These are phyloP conservation scores for Anneissia japonica DNA, from an alignment of 35 echinoderm and acorn worm genomes.

Conservation along the genomic window DNA sequence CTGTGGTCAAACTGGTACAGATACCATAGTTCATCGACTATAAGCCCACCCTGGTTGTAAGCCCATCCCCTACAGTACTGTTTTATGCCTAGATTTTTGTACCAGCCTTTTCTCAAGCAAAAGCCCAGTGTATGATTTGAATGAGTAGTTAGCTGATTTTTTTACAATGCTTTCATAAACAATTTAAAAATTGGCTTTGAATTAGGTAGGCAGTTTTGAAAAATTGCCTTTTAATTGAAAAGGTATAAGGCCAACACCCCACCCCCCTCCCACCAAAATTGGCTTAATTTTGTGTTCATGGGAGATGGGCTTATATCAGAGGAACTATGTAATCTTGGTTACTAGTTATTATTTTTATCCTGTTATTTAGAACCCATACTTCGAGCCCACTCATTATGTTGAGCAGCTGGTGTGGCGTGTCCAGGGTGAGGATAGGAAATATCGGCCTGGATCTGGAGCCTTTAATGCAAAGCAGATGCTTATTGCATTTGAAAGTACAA, in stretches of 20 bases:
- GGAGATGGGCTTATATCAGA: background rate
- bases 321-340: background rate
- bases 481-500: constrained; percentile 72
- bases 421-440: constrained; percentile 62
- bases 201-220: background rate
- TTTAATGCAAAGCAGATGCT: constrained; percentile 90
- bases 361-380: constrained; percentile 66
- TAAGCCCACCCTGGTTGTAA: no score
- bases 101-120: no score
- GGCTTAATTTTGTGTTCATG: background rate
- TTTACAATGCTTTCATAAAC: no score
- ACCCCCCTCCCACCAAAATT: no score
- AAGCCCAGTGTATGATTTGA: no score
- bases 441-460: constrained; percentile 38
- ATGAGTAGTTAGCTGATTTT: no score
- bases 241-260: background rate
- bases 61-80: no score
- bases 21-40: no score
- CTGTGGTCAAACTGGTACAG: no score
- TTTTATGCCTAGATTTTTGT: no score
- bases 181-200: no score
- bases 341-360: background rate
- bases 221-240: background rate
- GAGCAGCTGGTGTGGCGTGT: constrained; percentile 96
- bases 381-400: constrained; percentile 89